Conservation (phyloP, 2,113 vertebrate genomes). For the Hippocampus abdominalis region DNA sequence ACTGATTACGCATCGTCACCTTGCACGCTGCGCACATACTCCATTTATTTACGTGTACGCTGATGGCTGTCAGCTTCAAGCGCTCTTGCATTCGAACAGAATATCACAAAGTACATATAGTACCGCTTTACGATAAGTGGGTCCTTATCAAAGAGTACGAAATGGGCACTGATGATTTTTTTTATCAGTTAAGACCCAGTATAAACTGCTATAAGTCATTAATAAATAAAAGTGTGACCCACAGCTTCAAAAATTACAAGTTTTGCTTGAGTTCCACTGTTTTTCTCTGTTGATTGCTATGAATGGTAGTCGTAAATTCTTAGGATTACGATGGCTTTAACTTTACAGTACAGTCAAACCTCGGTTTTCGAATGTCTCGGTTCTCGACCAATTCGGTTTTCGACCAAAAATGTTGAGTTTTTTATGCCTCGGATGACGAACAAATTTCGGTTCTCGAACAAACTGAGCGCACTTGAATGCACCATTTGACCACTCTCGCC, state of each 20-base stretch:
- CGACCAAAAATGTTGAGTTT: too few species aligned
- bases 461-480: too few species aligned
- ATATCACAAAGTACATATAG: slow-evolving; percentile 13
- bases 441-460: too few species aligned
- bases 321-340: not conserved
- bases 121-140: not conserved
- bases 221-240: not conserved
- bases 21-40: not conserved
- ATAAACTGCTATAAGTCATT: not conserved
- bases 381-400: too few species aligned
- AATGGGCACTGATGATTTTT: not conserved
- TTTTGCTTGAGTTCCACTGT: not conserved
- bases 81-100: slow-evolving; percentile 8
- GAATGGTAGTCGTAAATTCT: not conserved
- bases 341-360: too few species aligned
- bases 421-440: too few species aligned
- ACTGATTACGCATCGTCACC: slow-evolving; percentile 13
- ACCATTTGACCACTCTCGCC: too few species aligned
- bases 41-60: not conserved
- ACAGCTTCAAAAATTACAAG: not conserved
- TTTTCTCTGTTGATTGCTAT: not conserved
- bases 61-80: not conserved
- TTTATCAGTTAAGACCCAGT: too few species aligned
- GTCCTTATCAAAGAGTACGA: not conserved
- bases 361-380: too few species aligned